A percentile compares a stretch with the other conserved stretches of the same genome.
Evolutionary conservation across 2,797 vertebrate genomes (phyloP).

Genomic region (Graptemys geographica): DNA sequence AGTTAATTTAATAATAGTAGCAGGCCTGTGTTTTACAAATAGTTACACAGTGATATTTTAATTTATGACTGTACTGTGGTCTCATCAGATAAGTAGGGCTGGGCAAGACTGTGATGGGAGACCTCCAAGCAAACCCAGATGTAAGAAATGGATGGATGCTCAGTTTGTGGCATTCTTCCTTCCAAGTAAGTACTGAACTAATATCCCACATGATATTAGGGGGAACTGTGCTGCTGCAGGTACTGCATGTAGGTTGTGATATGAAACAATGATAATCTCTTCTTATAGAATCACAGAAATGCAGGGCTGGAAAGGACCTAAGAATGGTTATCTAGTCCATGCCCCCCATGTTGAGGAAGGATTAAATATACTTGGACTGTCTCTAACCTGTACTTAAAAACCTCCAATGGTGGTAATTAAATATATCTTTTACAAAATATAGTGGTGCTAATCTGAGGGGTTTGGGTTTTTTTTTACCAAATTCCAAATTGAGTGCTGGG

Average conservation of each 20-base stretch:
- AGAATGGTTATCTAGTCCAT: neutral
- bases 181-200: neutral
- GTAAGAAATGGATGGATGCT: neutral
- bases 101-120: neutral
- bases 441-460: neutral
- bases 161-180: too few relatives aligned
- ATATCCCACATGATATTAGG: neutral
- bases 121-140: neutral
- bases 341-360: neutral
- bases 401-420: neutral
- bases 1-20: neutral
- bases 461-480: neutral
- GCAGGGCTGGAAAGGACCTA: neutral
- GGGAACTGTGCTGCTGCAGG: neutral
- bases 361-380: neutral
- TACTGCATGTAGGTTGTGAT: neutral
- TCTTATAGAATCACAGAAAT: neutral
- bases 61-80: neutral
- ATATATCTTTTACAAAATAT: neutral
- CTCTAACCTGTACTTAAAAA: neutral
- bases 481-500: neutral
- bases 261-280: neutral
- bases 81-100: neutral
- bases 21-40: neutral
- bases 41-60: neutral